These are phyloP conservation scores for Acronicta aceris DNA, from an alignment of 2,888 invertebrate species.

Conservation along the genomic window DNA sequence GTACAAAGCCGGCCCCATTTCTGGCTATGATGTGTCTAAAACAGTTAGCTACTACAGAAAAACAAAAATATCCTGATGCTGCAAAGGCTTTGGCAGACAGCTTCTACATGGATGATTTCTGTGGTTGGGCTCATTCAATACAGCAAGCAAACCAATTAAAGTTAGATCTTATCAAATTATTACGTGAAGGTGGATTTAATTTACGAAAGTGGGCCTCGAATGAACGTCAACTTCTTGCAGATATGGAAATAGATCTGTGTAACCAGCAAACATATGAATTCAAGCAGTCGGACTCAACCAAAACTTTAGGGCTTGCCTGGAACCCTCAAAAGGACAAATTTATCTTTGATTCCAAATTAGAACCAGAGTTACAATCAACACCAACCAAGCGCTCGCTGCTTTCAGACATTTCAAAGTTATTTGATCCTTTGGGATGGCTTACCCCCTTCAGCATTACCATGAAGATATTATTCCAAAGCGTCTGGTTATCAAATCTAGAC, in stretches of 20 bases:
- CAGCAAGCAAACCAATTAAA: neutral
- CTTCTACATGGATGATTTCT: neutral
- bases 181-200: neutral
- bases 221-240: neutral
- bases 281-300: neutral
- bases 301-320: neutral
- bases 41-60: neutral
- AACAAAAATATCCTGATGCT: neutral
- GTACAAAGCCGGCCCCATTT: conserved; percentile 3
- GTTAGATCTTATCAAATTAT: neutral
- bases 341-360: neutral
- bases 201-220: conserved; percentile 1
- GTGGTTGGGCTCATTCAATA: neutral
- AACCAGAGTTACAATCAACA: neutral
- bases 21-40: conserved; percentile 4
- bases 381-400: neutral
- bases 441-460: too few relatives aligned
- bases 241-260: neutral
- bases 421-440: too few relatives aligned
- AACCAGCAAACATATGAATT: conserved; percentile 1
- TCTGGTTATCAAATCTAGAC: neutral
- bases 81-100: neutral
- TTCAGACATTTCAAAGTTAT: too few relatives aligned
- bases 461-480: too few relatives aligned
- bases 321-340: conserved; percentile 1